Conservation (phyloP, 2,888 invertebrate genomes). For the Pristionchus exspectatus region DNA sequence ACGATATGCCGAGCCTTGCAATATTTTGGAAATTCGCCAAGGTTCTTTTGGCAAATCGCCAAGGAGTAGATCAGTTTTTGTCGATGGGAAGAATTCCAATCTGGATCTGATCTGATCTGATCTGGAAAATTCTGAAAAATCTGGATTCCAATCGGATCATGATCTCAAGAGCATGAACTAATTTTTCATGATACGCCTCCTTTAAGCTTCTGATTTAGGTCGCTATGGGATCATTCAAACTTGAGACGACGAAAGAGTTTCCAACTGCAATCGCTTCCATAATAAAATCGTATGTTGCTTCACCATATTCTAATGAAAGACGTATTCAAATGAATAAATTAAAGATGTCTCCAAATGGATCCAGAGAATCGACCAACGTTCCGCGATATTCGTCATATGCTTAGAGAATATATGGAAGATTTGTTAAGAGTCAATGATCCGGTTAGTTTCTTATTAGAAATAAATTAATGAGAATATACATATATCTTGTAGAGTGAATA, state of each 20-base stretch:
- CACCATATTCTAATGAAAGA: not conserved
- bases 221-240: not conserved
- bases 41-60: too few relatives aligned
- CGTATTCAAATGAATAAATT: not conserved
- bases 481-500: not conserved
- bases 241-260: slow-evolving; percentile 13
- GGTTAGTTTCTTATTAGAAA: not conserved
- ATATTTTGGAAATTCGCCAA: too few relatives aligned
- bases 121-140: too few relatives aligned
- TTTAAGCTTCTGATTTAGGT: slow-evolving; percentile 16
- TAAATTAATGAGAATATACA: not conserved
- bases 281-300: not conserved
- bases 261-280: not conserved
- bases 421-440: slow-evolving; percentile 41
- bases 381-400: not conserved
- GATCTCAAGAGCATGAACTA: too few relatives aligned
- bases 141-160: too few relatives aligned
- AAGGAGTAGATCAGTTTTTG: too few relatives aligned
- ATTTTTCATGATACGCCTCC: too few relatives aligned
- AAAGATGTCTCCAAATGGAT: slow-evolving; percentile 38
- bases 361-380: slow-evolving; percentile 21
- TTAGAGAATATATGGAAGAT: slow-evolving; percentile 34
- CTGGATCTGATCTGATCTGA: too few relatives aligned
- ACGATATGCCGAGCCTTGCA: too few relatives aligned
- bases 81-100: too few relatives aligned